Evolutionary conservation across 2,797 vertebrate genomes (phyloP), one percentile per base, ranked within the genome.

Genomic region (Petrocephalus schoutedeni): DNA sequence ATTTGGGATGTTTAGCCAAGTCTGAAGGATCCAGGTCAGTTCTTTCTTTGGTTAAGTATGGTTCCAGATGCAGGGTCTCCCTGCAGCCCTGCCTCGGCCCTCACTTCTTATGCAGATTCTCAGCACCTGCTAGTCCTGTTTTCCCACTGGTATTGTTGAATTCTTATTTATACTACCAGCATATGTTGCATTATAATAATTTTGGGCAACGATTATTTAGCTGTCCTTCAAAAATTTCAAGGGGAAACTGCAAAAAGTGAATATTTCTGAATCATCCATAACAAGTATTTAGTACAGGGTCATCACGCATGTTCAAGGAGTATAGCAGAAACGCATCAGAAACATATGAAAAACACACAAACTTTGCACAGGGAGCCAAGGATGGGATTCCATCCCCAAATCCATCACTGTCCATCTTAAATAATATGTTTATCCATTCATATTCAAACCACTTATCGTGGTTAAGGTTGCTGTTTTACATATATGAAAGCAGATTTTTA

Each of bases 41-140:
- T 59, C 87, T 71, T 77, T 88, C 74, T 89, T 67, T 87, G 84
- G 90, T 91, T 91, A 93, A 93, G 93, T 93, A 92, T 88, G 89
- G 8, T 74, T 85, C 90, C 90, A 92, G 91, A 92, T 93, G 92
- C 90, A 88, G 88, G 67, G 87, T 87, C 77, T 67, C 88, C 91
- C 19, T 59, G 3, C 58, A 89, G 90, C 89, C 82, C 32, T 71
- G 88, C 61, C 84, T 56, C 90, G 87, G 89, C 89, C 5, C 84
- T 89, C 64, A 4, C 87, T 89, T 91, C 88, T 58, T 87, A 89
- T 90, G 89, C 91, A 58, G 36, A 53, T 28, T 54, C 19, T 36
- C 71, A 85, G 74, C 74, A 64, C 67, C 87, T 89, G 91, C 89
- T 90, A 85, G 71, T 89, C 89, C 12, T 36, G 87, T 85, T 82